A percentile compares a stretch with the other conserved stretches of the same genome.
Conservation (phyloP, 2,113 vertebrate genomes). For the Malurus melanocephalus region DNA sequence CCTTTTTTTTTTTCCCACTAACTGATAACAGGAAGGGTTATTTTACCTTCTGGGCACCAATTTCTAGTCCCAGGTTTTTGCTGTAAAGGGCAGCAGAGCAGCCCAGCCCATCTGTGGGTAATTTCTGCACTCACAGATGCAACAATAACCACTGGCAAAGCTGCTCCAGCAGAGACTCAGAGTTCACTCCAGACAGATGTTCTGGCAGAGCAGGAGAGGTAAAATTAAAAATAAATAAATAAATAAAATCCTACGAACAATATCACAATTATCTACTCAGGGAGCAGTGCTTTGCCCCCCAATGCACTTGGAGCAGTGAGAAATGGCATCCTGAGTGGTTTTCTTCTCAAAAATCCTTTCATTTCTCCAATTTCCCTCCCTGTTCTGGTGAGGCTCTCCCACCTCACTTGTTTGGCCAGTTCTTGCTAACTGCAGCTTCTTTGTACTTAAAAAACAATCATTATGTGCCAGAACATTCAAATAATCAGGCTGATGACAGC, state of each 20-base stretch:
- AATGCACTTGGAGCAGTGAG: not conserved
- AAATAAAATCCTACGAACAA: not conserved
- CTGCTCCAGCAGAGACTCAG: not conserved
- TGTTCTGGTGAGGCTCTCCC: not conserved
- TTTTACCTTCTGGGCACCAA: not conserved
- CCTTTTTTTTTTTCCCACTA: not conserved
- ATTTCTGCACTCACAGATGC: constrained; percentile 14
- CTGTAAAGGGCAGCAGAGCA: not conserved
- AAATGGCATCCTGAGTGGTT: not conserved
- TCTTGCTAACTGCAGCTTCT: constrained; percentile 13
- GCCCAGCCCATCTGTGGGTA: constrained; percentile 13
- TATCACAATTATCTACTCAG: not conserved
- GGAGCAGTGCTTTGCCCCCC: not conserved
- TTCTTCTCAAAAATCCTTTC: not conserved
- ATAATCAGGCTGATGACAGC: constrained; percentile 43
- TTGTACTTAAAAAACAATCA: constrained; percentile 26
- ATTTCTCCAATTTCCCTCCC: not conserved
- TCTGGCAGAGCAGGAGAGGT: not conserved
- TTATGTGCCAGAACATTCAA: not conserved
- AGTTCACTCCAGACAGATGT: constrained; percentile 11
- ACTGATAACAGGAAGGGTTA: not conserved
- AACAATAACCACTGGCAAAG: constrained; percentile 22
- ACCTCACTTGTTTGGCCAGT: not conserved
- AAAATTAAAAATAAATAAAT: not conserved
- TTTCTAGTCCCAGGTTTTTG: not conserved